Evolutionary conservation across 2,113 vertebrate genomes (phyloP).

Genomic region (Polyodon spathula): DNA sequence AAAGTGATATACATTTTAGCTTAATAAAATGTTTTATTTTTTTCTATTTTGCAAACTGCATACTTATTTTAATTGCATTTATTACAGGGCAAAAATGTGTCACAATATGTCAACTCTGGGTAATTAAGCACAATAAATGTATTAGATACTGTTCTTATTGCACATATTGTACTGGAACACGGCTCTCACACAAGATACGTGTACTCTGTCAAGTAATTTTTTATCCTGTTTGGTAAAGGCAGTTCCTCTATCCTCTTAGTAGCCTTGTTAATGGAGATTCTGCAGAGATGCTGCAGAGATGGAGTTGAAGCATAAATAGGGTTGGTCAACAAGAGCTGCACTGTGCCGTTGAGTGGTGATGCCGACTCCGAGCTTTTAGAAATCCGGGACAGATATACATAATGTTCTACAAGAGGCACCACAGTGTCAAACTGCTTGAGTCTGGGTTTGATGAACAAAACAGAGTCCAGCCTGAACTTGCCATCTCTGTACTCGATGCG

Average conservation of each 20-base stretch:
- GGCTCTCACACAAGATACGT: constrained; percentile 72
- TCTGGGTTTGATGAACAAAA: constrained; percentile 81
- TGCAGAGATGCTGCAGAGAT: constrained; percentile 78
- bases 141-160: too few relatives aligned
- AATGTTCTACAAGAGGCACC: constrained; percentile 89
- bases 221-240: constrained; percentile 81
- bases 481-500: constrained; percentile 87
- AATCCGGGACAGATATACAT: constrained; percentile 75
- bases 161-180: constrained; percentile 4
- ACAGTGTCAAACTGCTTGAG: constrained; percentile 91
- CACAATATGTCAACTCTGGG: too few relatives aligned
- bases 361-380: constrained; percentile 46
- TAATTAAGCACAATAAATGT: too few relatives aligned
- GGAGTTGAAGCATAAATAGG: constrained; percentile 73
- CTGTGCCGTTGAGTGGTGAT: constrained; percentile 67
- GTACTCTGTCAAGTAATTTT: constrained; percentile 88
- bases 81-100: too few relatives aligned
- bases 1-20: too few relatives aligned
- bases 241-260: constrained; percentile 70
- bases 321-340: constrained; percentile 86
- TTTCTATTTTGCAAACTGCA: too few relatives aligned
- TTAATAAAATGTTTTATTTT: too few relatives aligned
- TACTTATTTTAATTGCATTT: too few relatives aligned
- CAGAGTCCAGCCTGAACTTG: constrained; percentile 92
- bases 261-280: constrained; percentile 78